Base-by-base conservation (phyloP, 64 coral and sea anemone genomes). In the Pocillopora damicornis region DNA sequence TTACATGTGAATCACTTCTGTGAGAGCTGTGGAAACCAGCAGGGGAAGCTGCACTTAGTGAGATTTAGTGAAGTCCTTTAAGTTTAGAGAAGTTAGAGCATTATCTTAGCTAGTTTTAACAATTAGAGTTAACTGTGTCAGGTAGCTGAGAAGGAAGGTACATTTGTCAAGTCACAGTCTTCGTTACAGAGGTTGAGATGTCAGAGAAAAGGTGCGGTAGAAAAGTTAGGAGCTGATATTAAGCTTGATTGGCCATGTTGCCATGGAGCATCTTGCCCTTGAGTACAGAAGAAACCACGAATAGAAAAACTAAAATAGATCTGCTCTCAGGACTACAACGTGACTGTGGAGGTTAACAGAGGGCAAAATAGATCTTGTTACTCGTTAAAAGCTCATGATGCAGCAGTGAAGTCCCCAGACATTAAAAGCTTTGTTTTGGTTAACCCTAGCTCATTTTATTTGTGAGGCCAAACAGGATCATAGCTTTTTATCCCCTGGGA, bases 61-160 rank as follows among this genome's bases (percentile, higher is more conserved):
- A 22, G 22, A 22, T 16, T 20, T 71, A n/a, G 20, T 71, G 22
- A 7, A 71, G n/a, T 71, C 20, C 16, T 7, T 17, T 13, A n/a
- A 77, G 75, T 51, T 6, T 9, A 77, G 75, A 12, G 15, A 56
- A 56, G 17, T 57, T 77, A 77, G 75, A 9, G 5, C 10, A 77
- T 37, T 56, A 9, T 71, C 16, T 67, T 77, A 22, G 17, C n/a
- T 30, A 83, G 61, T 83, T 22, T 42, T 83, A 83, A 68, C 65
- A 20, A 35, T 1, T 1, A 12, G 17, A 73, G 81, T 85, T 72
- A 57, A 7, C 71, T 73, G 42, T 73, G 37, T 58, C 16, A 85
- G 81, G 81, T 85, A 73, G 38, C 81, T 22, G 63, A 85, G 64
- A 85, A 85, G 72, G 81, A 71, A 73, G 65, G 81, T 42, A 85